Base-by-base conservation (phyloP, 2,113 vertebrate species). In the Motacilla alba region DNA sequence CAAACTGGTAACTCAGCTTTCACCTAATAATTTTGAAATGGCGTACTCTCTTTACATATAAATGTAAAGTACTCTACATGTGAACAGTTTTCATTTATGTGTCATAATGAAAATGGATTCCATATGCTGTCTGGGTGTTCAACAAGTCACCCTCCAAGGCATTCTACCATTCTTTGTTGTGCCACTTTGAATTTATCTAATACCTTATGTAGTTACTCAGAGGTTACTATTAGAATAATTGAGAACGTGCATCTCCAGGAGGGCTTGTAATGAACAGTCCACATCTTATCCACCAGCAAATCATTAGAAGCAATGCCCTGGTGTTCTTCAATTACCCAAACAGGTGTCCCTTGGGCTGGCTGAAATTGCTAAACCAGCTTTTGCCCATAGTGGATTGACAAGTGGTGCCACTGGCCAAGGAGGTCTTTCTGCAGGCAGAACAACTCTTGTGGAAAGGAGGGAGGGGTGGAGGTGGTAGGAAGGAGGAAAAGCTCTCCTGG, bases 11-110 rank as follows among this genome's bases (percentile, higher is more conserved):
- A 59, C 70, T 92, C 50, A 35, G 35, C 78, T 88, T 88, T 72
- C 33, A 77, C 44, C n/a, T 76, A 72, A 69, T 93, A 77, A 83
- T 87, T 94, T 78, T 73, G 68, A 93, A 94, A 86, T n/a, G 16
- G 16, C 33, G 18, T 28, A 37, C 7, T 53, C 26, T 56, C 73
- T 76, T 86, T 77, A 81, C 72, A 81, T 72, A 56, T 33, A 67
- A 74, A 70, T 75, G 76, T 81, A 47, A 88, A 86, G 84, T 44
- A 83, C 4, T 83, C n/a, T 49, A 43, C 21, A 5, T 35, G 7
- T 30, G 37, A 86, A 60, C 16, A 14, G 35, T 52, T 83, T 90
- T 90, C 46, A 67, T 74, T 93, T 53, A 31, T 64, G 76, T 50
- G 59, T 93, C 60, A 91, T 75, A 88, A 60, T 44, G 59, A 83